phyloP scores from a whole-genome alignment of 2,797 vertebrate genomes.

The Chrosomus eos region DNA sequence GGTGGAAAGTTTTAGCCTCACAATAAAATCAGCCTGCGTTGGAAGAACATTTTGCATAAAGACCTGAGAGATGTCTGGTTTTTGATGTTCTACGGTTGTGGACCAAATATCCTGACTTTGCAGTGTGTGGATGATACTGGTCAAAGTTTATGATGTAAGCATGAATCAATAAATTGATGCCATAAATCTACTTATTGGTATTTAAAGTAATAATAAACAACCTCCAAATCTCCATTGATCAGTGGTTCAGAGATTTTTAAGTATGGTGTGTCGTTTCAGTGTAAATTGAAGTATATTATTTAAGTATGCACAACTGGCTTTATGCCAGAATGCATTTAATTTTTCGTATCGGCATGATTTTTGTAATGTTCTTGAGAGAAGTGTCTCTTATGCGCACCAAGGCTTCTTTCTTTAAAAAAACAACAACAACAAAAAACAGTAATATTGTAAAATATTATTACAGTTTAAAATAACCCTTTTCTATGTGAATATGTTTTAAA shows the following conservation, averaged over 20 bases:
- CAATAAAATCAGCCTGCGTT: neutral
- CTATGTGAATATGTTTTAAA: neutral
- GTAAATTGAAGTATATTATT: neutral
- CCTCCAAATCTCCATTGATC: neutral
- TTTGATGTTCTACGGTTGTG: slow-evolving; percentile 22
- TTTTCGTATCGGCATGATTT: neutral
- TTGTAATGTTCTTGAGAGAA: neutral
- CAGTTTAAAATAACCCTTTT: neutral
- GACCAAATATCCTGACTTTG: neutral
- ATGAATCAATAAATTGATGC: neutral
- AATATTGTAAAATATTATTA: neutral
- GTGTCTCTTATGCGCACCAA: neutral
- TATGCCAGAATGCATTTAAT: neutral
- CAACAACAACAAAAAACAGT: neutral
- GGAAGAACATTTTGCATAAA: slow-evolving; percentile 14
- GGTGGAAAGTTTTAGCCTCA: slow-evolving; percentile 10
- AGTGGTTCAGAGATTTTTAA: neutral
- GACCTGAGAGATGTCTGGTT: neutral
- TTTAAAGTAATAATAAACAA: neutral
- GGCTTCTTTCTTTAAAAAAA: neutral
- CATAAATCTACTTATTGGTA: neutral
- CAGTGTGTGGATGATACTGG: neutral
- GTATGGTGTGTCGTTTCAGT: neutral
- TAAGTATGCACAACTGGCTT: neutral
- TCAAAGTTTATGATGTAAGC: neutral